phyloP scores from a whole-genome alignment of 1,140 invertebrate species.

The Cheumatopsyche charites region DNA sequence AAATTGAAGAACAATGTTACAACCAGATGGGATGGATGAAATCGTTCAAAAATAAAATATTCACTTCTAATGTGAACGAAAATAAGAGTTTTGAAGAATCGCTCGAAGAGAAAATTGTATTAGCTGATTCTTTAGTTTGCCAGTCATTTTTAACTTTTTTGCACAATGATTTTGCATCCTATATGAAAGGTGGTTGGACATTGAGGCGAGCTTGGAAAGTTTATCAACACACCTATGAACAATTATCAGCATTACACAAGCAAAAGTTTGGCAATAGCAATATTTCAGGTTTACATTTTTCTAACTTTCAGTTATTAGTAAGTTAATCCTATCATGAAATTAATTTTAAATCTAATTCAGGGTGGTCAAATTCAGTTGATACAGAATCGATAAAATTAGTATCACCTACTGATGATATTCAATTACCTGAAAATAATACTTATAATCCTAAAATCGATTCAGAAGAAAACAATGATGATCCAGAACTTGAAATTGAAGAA shows the following conservation, averaged over 20 bases:
- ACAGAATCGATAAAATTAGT: not conserved
- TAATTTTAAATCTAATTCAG: not conserved
- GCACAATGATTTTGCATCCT: conserved; percentile 71
- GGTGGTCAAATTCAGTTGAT: conserved; percentile 6
- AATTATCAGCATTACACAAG: conserved; percentile 49
- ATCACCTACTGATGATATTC: not conserved
- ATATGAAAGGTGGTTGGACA: conserved; percentile 75
- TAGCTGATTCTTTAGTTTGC: conserved; percentile 67
- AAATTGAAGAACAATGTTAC: conserved; percentile 69
- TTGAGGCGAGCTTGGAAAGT: conserved; percentile 76
- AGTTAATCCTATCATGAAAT: not conserved
- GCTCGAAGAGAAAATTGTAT: conserved; percentile 70
- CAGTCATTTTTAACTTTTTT: conserved; percentile 69
- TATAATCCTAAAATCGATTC: not conserved
- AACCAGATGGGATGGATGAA: conserved; percentile 66
- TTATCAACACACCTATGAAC: conserved; percentile 71
- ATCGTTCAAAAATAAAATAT: conserved; percentile 62
- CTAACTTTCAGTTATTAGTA: not conserved
- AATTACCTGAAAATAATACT: not conserved
- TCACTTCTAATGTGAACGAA: conserved; percentile 52
- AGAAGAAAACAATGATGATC: not conserved
- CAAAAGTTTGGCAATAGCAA: conserved; percentile 12
- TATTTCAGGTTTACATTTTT: not conserved
- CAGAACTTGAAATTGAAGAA: conserved; percentile 10
- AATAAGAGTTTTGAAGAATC: conserved; percentile 53